These are phyloP conservation scores for Platyura marginata DNA, from an alignment of 1,140 invertebrate species.

Conservation along the genomic window DNA sequence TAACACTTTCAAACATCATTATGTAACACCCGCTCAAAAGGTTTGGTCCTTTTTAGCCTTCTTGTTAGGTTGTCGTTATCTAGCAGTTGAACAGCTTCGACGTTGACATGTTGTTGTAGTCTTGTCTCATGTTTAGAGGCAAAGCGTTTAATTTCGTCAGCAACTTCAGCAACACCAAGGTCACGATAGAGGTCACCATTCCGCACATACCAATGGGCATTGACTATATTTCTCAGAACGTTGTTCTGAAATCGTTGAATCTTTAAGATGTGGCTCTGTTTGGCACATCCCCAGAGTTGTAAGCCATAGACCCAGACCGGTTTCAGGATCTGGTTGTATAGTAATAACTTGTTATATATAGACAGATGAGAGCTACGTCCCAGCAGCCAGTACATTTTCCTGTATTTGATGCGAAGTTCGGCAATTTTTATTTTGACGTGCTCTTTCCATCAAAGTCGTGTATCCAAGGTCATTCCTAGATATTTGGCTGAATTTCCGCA, in stretches of 20 bases:
- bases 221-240: not conserved
- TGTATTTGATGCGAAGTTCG: not conserved
- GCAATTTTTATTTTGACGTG: too few species aligned
- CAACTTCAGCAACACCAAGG: not conserved
- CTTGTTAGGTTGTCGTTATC: not conserved
- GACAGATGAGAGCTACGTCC: not conserved
- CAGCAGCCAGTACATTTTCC: not conserved
- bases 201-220: not conserved
- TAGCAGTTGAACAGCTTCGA: not conserved
- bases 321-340: not conserved
- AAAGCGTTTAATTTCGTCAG: not conserved
- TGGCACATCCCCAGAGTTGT: not conserved
- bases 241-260: not conserved
- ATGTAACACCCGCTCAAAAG: too few species aligned
- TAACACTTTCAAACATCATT: too few species aligned
- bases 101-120: not conserved
- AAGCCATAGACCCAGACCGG: not conserved
- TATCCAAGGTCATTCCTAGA: too few species aligned
- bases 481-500: too few species aligned
- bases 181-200: not conserved
- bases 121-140: not conserved
- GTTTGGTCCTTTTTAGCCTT: not conserved
- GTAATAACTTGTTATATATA: not conserved
- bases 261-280: not conserved
- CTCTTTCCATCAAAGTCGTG: too few species aligned